Evolutionary conservation across 30 jellyfish, hydroid and myxozoan genomes (phyloP).

Genomic region (Pseudorhiza aurosa): DNA sequence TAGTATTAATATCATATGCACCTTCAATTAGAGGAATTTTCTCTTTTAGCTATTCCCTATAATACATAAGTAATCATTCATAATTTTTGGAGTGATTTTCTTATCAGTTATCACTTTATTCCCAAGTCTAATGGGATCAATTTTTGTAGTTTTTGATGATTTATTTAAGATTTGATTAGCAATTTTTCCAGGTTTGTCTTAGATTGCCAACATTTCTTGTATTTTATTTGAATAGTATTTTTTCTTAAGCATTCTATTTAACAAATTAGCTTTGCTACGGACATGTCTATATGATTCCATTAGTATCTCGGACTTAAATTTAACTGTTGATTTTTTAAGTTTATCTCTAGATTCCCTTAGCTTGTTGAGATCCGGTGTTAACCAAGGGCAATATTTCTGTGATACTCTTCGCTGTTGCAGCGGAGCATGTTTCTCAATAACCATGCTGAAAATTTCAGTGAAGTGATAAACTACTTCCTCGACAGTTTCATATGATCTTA

Average conservation of each 20-base stretch:
- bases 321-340: not conserved
- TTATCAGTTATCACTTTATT: too few species aligned
- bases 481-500: not conserved
- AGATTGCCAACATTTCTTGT: not conserved
- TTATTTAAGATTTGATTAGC: not conserved
- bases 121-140: too few species aligned
- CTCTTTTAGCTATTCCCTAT: too few species aligned
- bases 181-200: not conserved
- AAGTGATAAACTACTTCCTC: not conserved
- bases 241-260: not conserved
- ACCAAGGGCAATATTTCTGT: not conserved
- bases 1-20: too few species aligned
- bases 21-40: too few species aligned
- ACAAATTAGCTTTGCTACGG: not conserved
- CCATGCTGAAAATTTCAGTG: not conserved
- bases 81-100: too few species aligned
- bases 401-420: not conserved
- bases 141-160: not conserved
- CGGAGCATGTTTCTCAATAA: not conserved
- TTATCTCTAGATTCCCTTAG: not conserved
- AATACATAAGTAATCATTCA: too few species aligned
- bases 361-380: slow-evolving; percentile 1
- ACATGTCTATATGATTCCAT: not conserved
- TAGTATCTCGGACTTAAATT: not conserved
- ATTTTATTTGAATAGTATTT: not conserved